These are phyloP conservation scores for Stichodactyla helianthus DNA, from an alignment of 64 coral and sea anemone genomes.

Conservation along the genomic window DNA sequence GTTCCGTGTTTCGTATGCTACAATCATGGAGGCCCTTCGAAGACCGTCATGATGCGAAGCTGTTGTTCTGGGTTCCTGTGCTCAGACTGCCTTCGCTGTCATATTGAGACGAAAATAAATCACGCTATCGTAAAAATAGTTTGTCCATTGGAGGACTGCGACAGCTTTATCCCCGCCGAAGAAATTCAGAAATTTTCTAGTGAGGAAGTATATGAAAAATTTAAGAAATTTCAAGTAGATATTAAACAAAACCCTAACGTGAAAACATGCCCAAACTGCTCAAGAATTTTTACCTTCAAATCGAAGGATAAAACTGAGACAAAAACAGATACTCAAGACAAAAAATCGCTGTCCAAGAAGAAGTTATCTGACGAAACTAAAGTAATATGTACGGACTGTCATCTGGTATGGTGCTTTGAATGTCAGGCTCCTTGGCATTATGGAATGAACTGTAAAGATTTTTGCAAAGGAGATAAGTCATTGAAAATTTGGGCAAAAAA, in stretches of 20 bases:
- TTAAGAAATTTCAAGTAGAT: slow-evolving; percentile 70
- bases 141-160: slow-evolving; percentile 76
- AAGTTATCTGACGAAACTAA: slow-evolving; percentile 35
- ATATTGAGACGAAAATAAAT: slow-evolving; percentile 69
- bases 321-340: background rate
- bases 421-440: slow-evolving; percentile 93
- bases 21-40: slow-evolving; percentile 33
- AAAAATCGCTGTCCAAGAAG: slow-evolving; percentile 30
- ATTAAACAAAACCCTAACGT: slow-evolving; percentile 65
- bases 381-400: slow-evolving; percentile 73
- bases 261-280: slow-evolving; percentile 83
- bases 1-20: slow-evolving; percentile 83
- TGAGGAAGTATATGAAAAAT: slow-evolving; percentile 62
- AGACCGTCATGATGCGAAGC: slow-evolving; percentile 47
- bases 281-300: slow-evolving; percentile 60
- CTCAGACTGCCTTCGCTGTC: slow-evolving; percentile 43
- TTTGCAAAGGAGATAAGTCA: slow-evolving; percentile 81
- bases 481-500: slow-evolving; percentile 95
- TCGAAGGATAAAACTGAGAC: background rate
- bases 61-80: slow-evolving; percentile 71
- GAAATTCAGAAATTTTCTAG: slow-evolving; percentile 49
- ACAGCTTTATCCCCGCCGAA: slow-evolving; percentile 47
- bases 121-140: slow-evolving; percentile 74
- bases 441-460: slow-evolving; percentile 83
- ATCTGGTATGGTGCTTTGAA: slow-evolving; percentile 78